phyloP scores from a whole-genome alignment of 2,113 vertebrate species.

The Suricata suricatta region DNA sequence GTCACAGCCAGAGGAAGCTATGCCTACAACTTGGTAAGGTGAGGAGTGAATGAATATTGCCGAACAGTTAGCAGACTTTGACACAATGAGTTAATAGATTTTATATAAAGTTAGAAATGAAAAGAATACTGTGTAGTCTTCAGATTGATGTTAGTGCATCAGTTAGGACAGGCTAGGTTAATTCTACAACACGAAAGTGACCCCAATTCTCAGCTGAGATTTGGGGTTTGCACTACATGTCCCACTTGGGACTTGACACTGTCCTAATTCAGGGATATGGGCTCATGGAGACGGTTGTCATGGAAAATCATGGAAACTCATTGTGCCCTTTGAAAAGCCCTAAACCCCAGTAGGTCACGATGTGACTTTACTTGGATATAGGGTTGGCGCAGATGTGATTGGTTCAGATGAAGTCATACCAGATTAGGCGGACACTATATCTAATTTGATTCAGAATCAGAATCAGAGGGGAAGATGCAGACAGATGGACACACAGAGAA shows the following conservation, averaged over 20 bases:
- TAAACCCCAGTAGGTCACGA: no score
- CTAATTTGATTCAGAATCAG: background rate
- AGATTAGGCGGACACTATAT: background rate
- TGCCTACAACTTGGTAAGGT: rapidly evolving
- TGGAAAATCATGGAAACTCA: background rate
- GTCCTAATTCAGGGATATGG: background rate
- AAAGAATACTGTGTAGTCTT: background rate
- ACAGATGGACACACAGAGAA: background rate
- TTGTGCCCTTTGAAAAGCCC: background rate
- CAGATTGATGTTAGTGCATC: background rate
- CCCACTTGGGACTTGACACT: rapidly evolving
- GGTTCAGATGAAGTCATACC: background rate
- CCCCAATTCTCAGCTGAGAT: background rate
- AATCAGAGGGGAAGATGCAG: background rate
- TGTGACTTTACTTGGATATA: background rate
- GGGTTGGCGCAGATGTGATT: background rate
- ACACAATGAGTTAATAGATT: background rate
- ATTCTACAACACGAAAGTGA: background rate
- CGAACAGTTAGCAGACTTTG: background rate
- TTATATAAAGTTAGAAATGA: background rate
- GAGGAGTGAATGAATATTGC: rapidly evolving
- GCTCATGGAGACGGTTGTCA: rapidly evolving
- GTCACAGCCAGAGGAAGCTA: background rate
- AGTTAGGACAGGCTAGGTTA: background rate
- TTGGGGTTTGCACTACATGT: background rate